Base-by-base conservation (phyloP, 2,113 vertebrate genomes). In the Halichoerus grypus region DNA sequence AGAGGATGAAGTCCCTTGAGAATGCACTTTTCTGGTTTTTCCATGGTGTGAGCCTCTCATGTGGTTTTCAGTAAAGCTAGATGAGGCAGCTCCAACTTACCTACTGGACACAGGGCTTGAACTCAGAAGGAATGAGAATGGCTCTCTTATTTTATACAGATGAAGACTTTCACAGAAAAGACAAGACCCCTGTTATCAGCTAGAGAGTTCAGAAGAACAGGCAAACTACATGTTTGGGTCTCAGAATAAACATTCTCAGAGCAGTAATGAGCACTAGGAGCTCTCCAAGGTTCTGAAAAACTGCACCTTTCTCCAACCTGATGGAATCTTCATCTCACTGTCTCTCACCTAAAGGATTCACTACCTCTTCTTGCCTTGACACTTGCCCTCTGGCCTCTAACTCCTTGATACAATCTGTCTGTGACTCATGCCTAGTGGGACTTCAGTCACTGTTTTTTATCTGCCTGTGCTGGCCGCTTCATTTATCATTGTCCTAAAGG, bases 201-300 rank as follows among this genome's bases (percentile, higher is more conserved):
- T 79, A 72, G 53, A 94, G 36, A 86, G n/a, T 79, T 95, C 33
- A 61, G 65, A 93, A 76, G 55, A 79, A 94, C 91, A 63, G 53
- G 16, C 69, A 69, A 51, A 71, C 15, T 46, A 88, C 9, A 6
- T 63, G 77, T n/a, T 63, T 94, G 49, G 24, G 22, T 88, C 16
- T 91, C 46, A 49, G 36, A 80, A 72, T 77, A 88, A 94, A 85
- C 16, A 61, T 24, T 76, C 19, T 88, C 22, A 85, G 36, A 80
- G 22, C 13, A 83, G 16, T 31, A 46, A 55, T 1, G 3, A 26
- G 33, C 4, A 5, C 5, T 2, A 42, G 95, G 96, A 97, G 86
- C 98, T 98, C 95, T 98, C 98, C 98, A 86, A 72, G 98, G 98
- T 98, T 4, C 97, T 98, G 98, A 98, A 94, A 4, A 4, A 19